These are phyloP conservation scores for Phylloscopus collybita DNA, from an alignment of 2,797 vertebrate species.

Conservation along the genomic window DNA sequence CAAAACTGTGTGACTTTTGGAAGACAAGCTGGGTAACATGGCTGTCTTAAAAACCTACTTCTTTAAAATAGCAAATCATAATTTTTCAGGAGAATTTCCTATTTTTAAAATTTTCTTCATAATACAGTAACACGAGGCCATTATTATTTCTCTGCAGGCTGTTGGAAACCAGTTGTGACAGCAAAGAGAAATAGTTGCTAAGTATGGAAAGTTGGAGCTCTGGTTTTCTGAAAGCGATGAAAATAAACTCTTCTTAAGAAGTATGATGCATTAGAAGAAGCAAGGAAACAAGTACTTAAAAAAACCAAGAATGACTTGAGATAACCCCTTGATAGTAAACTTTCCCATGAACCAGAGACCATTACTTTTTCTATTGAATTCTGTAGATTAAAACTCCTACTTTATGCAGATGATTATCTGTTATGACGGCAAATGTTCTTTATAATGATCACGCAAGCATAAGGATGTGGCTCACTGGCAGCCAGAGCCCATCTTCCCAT, in stretches of 20 bases:
- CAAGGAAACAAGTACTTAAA: neutral
- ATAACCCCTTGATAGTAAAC: neutral
- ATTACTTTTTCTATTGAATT: neutral
- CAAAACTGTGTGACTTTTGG: neutral
- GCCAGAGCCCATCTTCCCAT: neutral
- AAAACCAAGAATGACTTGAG: slow-evolving; percentile 1
- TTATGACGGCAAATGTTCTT: neutral
- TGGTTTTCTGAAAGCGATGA: neutral
- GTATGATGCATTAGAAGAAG: neutral
- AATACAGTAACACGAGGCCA: neutral
- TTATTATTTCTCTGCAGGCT: neutral
- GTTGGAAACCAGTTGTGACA: neutral
- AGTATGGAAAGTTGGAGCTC: neutral
- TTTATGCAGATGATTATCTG: neutral
- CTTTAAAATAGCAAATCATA: neutral
- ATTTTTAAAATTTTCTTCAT: neutral
- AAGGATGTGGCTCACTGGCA: neutral
- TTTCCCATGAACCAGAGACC: neutral
- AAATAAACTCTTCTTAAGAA: neutral
- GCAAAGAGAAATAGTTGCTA: neutral
- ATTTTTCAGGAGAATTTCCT: neutral
- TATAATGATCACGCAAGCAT: fast-evolving
- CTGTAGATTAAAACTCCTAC: neutral
- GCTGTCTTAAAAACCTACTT: neutral
- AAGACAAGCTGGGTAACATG: neutral